Evolutionary conservation across 2,888 invertebrate genomes (phyloP).

Genomic region (Sinohyriopsis cumingii): DNA sequence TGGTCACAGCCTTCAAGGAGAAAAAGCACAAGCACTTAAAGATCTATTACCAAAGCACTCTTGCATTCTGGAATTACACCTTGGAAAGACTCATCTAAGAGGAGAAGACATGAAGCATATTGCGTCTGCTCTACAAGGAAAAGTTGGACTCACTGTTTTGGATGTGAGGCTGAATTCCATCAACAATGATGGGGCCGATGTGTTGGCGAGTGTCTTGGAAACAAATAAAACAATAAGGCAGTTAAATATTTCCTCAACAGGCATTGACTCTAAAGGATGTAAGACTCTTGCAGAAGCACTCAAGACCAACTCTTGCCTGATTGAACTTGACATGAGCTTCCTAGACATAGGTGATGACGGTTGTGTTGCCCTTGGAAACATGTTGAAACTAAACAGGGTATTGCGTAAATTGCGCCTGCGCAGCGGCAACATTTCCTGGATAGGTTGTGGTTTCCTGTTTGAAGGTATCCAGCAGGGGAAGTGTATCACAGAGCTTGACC

Average conservation of each 20-base stretch:
- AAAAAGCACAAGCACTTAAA: slow-evolving; percentile 53
- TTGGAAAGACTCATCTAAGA: slow-evolving; percentile 64
- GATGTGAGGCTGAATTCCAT: slow-evolving; percentile 65
- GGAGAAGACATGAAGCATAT: slow-evolving; percentile 55
- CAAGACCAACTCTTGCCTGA: slow-evolving; percentile 46
- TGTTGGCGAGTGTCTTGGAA: slow-evolving; percentile 55
- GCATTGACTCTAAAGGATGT: slow-evolving; percentile 57
- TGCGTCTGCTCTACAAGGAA: slow-evolving; percentile 49
- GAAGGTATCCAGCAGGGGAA: slow-evolving; percentile 60
- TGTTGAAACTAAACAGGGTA: slow-evolving; percentile 53
- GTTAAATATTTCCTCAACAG: slow-evolving; percentile 65
- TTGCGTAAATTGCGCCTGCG: slow-evolving; percentile 63
- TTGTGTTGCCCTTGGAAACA: slow-evolving; percentile 57
- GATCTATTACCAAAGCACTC: slow-evolving; percentile 50
- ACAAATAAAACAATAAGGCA: slow-evolving; percentile 51
- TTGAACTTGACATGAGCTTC: slow-evolving; percentile 68
- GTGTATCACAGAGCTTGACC: slow-evolving; percentile 60
- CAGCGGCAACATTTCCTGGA: slow-evolving; percentile 60
- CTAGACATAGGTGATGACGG: slow-evolving; percentile 64
- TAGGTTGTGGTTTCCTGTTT: slow-evolving; percentile 62
- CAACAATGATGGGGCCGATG: slow-evolving; percentile 55
- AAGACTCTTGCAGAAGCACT: slow-evolving; percentile 52
- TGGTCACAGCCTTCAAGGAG: slow-evolving; percentile 58
- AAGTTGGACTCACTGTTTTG: slow-evolving; percentile 52
- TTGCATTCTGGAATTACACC: slow-evolving; percentile 64